Percentiles rank a stretch among this genome's conserved stretches.
Evolutionary conservation across 2,113 vertebrate genomes (phyloP).

Genomic region (Megaleporinus macrocephalus): DNA sequence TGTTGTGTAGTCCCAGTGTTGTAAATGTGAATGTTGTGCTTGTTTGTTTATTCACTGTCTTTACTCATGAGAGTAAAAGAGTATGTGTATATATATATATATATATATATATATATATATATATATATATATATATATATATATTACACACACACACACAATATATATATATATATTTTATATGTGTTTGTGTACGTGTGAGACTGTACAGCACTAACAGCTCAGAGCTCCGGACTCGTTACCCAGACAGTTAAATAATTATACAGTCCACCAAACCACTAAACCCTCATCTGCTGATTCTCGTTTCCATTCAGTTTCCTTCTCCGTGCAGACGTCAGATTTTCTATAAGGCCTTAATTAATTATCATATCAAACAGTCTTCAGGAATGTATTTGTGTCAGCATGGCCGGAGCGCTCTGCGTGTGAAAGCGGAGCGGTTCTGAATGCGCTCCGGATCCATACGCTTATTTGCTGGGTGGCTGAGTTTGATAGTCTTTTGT

Average conservation of each 20-base stretch:
- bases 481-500: conserved; percentile 64
- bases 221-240: neutral
- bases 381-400: conserved; percentile 55
- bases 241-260: conserved; percentile 42
- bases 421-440: conserved; percentile 53
- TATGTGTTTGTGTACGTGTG: neutral
- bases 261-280: neutral
- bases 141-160: no score
- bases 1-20: no score
- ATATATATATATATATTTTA: no score
- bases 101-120: no score
- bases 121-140: no score
- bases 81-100: no score
- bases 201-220: neutral
- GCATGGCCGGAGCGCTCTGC: conserved; percentile 44
- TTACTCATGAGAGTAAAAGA: no score
- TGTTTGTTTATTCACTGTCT: no score
- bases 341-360: conserved; percentile 50
- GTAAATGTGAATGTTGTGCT: no score
- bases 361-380: conserved; percentile 67
- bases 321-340: neutral
- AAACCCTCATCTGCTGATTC: neutral
- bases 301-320: neutral
- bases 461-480: conserved; percentile 46
- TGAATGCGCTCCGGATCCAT: conserved; percentile 58